Evolutionary conservation across 2,797 vertebrate species (phyloP), one percentile per base, ranked within the genome.

Genomic region (Cottoperca gobio): DNA sequence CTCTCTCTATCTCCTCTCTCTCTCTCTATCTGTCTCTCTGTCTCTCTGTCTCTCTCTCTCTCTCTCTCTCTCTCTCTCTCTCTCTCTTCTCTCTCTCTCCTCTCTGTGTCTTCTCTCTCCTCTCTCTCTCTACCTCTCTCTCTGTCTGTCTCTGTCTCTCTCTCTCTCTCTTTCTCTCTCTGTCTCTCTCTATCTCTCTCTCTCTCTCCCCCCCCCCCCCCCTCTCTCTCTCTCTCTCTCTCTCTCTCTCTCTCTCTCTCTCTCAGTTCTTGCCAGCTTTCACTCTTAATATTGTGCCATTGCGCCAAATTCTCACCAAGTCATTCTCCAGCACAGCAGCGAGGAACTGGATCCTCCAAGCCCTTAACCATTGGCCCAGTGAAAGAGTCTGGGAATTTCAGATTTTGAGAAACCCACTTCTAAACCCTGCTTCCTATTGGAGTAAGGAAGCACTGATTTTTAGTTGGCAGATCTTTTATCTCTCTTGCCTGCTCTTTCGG

Each of bases 391-490:
- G 78, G 78, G 73, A 88, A 85, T 86, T 87, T 72, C 72, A 88
- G 70, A 89, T 88, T 91, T 84, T 70, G 48, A 82, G 49, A 78
- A 84, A 76, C 73, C 70, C 63, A 77, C 67, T 82, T 88, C 81
- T 82, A 77, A 83, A 85, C 63, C 50, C 49, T 14, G 3, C 28
- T 72, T 81, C 73, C 46, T 70, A 8, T 31, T 65, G 67, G 75
- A 81, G 45, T 60, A 45, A 58, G 24, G 62, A 40, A 71, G 39
- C 55, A 61, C 70, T 71, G 39, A 23, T 72, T 75, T 88, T 86
- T 73, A 69, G 66, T 58, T 73, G 59, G 62, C 59, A 76, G 64
- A 33, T n/a, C n/a, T n/a, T 54, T 68, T 67, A 69, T 26, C 17
- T 37, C 31, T 64, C 45, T 33, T 8, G 6, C 33, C 1, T 39